A percentile compares a stretch with the other conserved stretches of the same genome.
These are phyloP conservation scores for Gobius niger DNA, from an alignment of 2,113 vertebrate species.

Conservation along the genomic window DNA sequence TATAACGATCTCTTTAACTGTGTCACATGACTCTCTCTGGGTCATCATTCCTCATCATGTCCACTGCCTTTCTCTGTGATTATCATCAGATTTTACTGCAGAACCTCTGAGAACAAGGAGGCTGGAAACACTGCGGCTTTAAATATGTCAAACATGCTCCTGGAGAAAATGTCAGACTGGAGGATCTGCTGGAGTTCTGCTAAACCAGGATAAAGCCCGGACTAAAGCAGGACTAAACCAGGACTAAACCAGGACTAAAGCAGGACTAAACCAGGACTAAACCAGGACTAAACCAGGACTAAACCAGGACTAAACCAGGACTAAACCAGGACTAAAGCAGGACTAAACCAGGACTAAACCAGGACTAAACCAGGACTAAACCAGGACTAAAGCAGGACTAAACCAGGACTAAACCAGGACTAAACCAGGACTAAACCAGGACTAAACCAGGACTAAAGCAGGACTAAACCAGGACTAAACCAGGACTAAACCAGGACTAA, in stretches of 20 bases:
- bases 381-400: not conserved
- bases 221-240: not conserved
- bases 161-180: too few species aligned
- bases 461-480: not conserved
- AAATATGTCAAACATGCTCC: too few species aligned
- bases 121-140: too few species aligned
- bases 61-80: too few species aligned
- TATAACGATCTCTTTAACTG: too few species aligned
- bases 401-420: not conserved
- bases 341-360: not conserved
- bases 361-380: not conserved
- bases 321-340: not conserved
- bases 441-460: not conserved
- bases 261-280: not conserved
- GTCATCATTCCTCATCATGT: too few species aligned
- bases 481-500: not conserved
- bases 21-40: too few species aligned
- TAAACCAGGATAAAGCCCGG: not conserved
- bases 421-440: not conserved
- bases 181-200: too few species aligned
- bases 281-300: not conserved
- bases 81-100: too few species aligned
- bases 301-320: not conserved
- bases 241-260: not conserved
- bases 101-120: too few species aligned